Base-by-base conservation (phyloP, 2,888 invertebrate species). In the Baronia brevicornis region DNA sequence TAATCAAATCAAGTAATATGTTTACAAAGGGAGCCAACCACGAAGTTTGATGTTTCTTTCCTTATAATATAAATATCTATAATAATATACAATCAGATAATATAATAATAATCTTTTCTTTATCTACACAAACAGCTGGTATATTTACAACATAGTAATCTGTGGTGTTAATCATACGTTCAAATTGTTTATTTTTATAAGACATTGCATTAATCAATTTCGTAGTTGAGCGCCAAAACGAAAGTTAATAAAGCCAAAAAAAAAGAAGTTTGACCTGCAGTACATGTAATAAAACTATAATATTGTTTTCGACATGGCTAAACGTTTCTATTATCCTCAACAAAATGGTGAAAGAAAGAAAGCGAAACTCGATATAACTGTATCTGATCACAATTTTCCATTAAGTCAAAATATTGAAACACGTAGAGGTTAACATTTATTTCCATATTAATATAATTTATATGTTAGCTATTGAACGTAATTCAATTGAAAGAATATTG, bases 351-450 rank as follows among this genome's bases (percentile, higher is more conserved):
- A 77, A 42, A 58, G 73, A 30, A 84, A 84, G 44, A 77, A 66
- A 44, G 64, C 75, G 1, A 80, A 65, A 52, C 63, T 84, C n/a
- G 66, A 82, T 51, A 49, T 79, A 12, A 68, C 72, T 28, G 55
- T 71, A 36, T 66, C 75, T 4, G 79, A 84, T 48, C 82, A 82
- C 38, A 79, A 79, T 44, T 75, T 84, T 57, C 80, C 80, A 31
- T 39, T 77, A 8, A 84, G 82, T 60, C 84, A 80, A 71, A 77
- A 66, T 47, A 44, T 41, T 37, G 56, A 46, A 19, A 42, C 46
- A 6, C 55, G 51, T 22, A 64, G 64, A 62, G 77, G 77, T 75
- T 63, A 33, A 37, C 26, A 2, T 21, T 14, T 15, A 7, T 7
- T 22, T 27, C 13, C 18, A 9, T 14, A 7, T 17, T 4, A 8